Conservation (phyloP, 2,113 vertebrate species). For the Dryoscopus gambensis region DNA sequence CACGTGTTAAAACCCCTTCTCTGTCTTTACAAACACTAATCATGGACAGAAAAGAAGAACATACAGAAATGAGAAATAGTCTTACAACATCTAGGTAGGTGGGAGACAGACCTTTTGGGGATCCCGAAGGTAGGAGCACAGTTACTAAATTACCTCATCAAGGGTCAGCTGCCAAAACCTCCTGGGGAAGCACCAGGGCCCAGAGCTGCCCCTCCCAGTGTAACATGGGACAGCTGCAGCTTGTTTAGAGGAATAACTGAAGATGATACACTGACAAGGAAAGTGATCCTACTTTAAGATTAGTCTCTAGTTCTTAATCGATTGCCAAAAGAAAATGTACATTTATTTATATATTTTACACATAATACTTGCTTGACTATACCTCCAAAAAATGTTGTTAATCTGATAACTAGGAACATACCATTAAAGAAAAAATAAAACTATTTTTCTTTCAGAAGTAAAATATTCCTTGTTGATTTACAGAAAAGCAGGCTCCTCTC, state of each 20-base stretch:
- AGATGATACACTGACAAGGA: not conserved
- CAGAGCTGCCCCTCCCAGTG: not conserved
- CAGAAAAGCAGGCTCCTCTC: not conserved
- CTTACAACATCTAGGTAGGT: not conserved
- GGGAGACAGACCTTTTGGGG: not conserved
- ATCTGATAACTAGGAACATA: not conserved
- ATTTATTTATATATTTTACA: not conserved
- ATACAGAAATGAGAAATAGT: not conserved
- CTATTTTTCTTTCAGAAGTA: not conserved
- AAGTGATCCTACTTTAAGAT: not conserved
- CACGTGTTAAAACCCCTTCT: not conserved
- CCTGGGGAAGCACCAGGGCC: not conserved
- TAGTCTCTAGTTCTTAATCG: not conserved
- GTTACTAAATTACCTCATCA: not conserved
- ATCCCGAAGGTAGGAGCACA: accelerated
- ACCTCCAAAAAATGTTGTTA: not conserved
- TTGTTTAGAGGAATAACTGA: not conserved
- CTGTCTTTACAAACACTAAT: not conserved
- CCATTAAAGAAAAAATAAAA: not conserved
- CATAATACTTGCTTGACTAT: not conserved
- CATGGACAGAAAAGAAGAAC: not conserved
- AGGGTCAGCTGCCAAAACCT: not conserved
- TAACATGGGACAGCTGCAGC: not conserved
- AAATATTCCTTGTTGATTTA: not conserved
- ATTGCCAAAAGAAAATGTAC: not conserved